Evolutionary conservation across 23 tunicate genomes (phyloP), one percentile per base, ranked within the genome.

Genomic region (Phallusia fumigata): DNA sequence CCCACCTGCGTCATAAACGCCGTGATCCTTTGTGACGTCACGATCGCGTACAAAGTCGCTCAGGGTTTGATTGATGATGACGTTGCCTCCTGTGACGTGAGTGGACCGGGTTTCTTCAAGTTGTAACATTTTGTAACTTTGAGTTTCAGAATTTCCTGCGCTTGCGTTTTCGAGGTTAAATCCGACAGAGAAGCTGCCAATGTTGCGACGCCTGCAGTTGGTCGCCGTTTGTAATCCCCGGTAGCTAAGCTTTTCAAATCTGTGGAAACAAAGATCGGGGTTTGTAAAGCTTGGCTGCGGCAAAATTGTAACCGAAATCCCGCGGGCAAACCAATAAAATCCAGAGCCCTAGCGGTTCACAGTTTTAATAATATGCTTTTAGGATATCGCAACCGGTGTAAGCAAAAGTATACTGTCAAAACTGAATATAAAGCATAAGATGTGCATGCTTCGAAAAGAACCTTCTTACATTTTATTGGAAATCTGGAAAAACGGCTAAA

Each of bases 41-140:
- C 83, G 83, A 0, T 80, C 83, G 30, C 83, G 36, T 26, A 80
- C 73, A 31, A 80, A 80, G 50, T 80, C 73, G 40, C 83, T 52
- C 73, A 80, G 30, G 73, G 13, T 50, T 53, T 53, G 73, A 30
- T 80, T 80, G 73, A 80, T 80, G 21, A 80, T 53, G 72, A 80
- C 40, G 83, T 80, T 73, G 30, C 44, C 44, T 21, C 40, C n/a
- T 40, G 8, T 40, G 28, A 80, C 73, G 83, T 51, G 83, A 52
- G 35, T 53, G 10, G 72, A 11, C 8, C 65, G 5, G n/a, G 83
- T 32, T 31, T 80, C 83, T 31, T 80, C 65, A 0, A 80, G 31
- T 33, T 80, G 83, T 30, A 80, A 40, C 83, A 80, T 80, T 11
- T 58, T 58, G 69, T 58, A 24, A 1, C 28, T 22, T 58, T 58